Evolutionary conservation across 2,797 vertebrate genomes (phyloP).

Genomic region (Vultur gryphus): DNA sequence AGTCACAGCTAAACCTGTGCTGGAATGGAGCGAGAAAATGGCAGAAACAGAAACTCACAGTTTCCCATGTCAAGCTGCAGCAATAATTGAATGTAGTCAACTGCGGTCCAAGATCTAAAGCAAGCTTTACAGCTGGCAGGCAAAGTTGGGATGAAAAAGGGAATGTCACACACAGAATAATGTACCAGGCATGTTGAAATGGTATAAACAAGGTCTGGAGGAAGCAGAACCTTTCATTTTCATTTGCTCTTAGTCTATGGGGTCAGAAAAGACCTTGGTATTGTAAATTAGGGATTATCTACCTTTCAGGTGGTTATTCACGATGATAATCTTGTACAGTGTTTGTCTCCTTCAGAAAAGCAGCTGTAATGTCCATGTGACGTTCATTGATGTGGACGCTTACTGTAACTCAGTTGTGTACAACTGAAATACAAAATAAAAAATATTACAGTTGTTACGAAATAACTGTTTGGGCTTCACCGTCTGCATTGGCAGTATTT

Average conservation of each 20-base stretch:
- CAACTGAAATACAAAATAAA: neutral
- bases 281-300: neutral
- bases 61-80: neutral
- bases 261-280: neutral
- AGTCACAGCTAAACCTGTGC: neutral
- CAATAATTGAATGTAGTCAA: neutral
- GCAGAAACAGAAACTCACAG: neutral
- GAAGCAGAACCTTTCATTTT: neutral
- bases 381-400: accelerated
- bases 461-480: neutral
- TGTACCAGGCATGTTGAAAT: accelerated
- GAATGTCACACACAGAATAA: too few species aligned
- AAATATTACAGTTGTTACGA: neutral
- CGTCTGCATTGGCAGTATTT: neutral
- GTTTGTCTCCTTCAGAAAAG: neutral
- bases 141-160: neutral
- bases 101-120: neutral
- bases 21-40: neutral
- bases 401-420: neutral
- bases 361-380: neutral
- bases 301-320: neutral
- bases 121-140: neutral
- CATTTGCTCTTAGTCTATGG: neutral
- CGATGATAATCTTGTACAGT: accelerated
- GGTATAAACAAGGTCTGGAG: neutral